These are phyloP conservation scores for Aplidium turbinatum DNA, from an alignment of 23 tunicate species.

Conservation along the genomic window DNA sequence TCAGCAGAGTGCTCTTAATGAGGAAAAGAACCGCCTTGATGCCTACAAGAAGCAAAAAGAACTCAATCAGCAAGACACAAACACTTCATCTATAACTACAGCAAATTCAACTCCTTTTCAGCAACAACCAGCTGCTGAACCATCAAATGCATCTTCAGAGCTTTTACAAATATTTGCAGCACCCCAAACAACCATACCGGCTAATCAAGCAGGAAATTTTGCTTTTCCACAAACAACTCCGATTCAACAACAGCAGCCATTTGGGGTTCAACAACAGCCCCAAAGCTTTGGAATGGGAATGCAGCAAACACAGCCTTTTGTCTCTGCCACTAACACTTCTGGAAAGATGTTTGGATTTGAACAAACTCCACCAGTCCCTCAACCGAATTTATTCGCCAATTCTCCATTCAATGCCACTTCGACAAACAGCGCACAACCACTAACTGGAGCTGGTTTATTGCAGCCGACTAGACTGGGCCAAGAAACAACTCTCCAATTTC, in stretches of 20 bases:
- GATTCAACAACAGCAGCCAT: too few species aligned
- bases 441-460: constrained; percentile 31
- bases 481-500: not conserved
- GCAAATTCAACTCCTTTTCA: too few species aligned
- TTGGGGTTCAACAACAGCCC: too few species aligned
- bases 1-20: constrained; percentile 44
- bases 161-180: too few species aligned
- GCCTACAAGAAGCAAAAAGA: constrained; percentile 57
- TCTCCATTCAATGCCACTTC: not conserved
- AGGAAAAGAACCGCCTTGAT: constrained; percentile 57
- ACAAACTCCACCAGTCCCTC: constrained; percentile 1
- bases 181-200: too few species aligned
- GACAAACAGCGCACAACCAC: not conserved
- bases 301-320: too few species aligned
- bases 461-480: constrained; percentile 49
- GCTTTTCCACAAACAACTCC: too few species aligned
- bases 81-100: not conserved
- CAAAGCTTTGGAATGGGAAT: too few species aligned
- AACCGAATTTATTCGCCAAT: constrained; percentile 6
- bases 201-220: too few species aligned
- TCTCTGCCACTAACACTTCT: too few species aligned
- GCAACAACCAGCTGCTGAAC: too few species aligned
- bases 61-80: constrained; percentile 22
- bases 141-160: constrained; percentile 1
- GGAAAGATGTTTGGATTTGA: too few species aligned